Percentiles rank a stretch among this genome's conserved stretches.
These are phyloP conservation scores for Colinus virginianus DNA, from an alignment of 2,113 vertebrate species.

Conservation along the genomic window DNA sequence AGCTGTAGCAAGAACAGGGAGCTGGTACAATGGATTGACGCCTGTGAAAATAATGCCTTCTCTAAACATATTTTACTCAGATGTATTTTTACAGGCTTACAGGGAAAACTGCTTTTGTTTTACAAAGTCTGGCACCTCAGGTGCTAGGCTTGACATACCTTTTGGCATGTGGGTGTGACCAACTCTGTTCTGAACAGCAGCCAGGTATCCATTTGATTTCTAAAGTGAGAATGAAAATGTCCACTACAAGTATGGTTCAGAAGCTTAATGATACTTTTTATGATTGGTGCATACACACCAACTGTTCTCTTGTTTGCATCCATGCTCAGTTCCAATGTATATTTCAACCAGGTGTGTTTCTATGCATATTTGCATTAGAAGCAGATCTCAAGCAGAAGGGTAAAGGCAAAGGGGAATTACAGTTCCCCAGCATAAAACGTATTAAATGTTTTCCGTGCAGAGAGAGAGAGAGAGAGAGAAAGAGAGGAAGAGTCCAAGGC, in stretches of 20 bases:
- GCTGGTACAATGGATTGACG: neutral
- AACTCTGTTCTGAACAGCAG: neutral
- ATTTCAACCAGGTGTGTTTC: neutral
- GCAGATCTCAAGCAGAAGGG: neutral
- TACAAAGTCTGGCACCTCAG: neutral
- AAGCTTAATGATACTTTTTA: neutral
- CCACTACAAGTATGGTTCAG: neutral
- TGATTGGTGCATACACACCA: neutral
- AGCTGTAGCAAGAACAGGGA: neutral
- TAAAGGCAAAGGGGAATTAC: neutral
- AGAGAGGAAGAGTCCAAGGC: neutral
- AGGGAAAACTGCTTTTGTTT: neutral
- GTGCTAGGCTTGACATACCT: accelerated
- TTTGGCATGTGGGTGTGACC: neutral
- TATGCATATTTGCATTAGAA: neutral
- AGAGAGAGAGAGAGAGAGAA: neutral
- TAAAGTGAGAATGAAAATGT: neutral
- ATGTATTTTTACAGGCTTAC: neutral
- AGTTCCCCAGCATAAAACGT: neutral
- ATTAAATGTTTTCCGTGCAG: neutral
- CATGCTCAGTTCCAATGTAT: neutral
- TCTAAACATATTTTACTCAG: neutral
- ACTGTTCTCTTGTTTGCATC: neutral
- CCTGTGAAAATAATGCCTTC: neutral
- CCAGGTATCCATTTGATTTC: neutral